Percentiles rank a stretch among this genome's conserved stretches.
Evolutionary conservation across 2,113 vertebrate genomes (phyloP).

Genomic region (Apaloderma vittatum): DNA sequence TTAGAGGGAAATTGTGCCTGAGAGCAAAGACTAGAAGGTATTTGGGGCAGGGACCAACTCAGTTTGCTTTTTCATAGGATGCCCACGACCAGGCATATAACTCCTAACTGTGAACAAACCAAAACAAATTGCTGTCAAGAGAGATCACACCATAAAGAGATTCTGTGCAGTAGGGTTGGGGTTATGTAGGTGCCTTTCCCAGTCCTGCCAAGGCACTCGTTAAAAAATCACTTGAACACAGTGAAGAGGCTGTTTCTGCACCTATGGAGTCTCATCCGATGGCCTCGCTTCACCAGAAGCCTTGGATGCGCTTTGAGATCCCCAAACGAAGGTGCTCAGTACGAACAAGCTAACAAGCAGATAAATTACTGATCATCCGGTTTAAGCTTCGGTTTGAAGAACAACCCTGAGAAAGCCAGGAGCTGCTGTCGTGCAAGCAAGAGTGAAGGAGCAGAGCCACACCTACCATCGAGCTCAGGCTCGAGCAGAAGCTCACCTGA

Average conservation of each 20-base stretch:
- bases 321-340: not conserved
- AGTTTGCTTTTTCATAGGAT: not conserved
- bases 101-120: not conserved
- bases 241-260: not conserved
- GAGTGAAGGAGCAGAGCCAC: not conserved
- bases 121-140: not conserved
- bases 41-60: not conserved
- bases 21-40: slow-evolving; percentile 16
- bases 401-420: not conserved
- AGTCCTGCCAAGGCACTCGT: not conserved
- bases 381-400: not conserved
- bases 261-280: not conserved
- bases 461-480: accelerated
- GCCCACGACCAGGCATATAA: not conserved
- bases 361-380: not conserved
- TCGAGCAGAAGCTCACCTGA: not conserved
- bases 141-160: not conserved
- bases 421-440: not conserved
- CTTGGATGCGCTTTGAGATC: not conserved
- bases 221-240: not conserved
- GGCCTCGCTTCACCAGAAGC: not conserved
- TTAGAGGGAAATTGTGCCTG: slow-evolving; percentile 21
- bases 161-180: not conserved
- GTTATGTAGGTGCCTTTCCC: not conserved
- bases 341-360: not conserved